A percentile compares a stretch with the other conserved stretches of the same genome.
phyloP scores from a whole-genome alignment of 2,113 vertebrate genomes.

The Petromus typicus region DNA sequence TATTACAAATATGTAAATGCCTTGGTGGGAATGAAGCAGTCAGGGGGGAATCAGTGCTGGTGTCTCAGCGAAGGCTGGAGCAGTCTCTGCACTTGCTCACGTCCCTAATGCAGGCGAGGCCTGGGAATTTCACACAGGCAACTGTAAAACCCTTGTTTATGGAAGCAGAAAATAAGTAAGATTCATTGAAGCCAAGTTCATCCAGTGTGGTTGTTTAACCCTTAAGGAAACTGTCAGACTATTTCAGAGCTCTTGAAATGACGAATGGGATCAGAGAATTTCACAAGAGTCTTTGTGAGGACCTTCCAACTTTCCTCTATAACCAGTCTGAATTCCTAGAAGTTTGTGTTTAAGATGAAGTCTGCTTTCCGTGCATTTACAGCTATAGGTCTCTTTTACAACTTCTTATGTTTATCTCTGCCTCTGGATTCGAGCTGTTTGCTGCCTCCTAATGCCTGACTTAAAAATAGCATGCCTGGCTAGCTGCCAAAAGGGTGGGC shows the following conservation, averaged over 20 bases:
- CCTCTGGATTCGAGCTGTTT: constrained; percentile 87
- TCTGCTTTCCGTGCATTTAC: constrained; percentile 75
- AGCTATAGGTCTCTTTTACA: constrained; percentile 64
- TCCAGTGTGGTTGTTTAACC: constrained; percentile 30
- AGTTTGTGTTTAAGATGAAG: constrained; percentile 61
- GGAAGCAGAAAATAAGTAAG: constrained; percentile 29
- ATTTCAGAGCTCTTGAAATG: neutral
- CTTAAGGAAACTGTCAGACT: neutral
- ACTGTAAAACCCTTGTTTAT: constrained; percentile 6
- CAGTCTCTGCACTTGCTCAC: neutral
- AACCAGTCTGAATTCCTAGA: constrained; percentile 62
- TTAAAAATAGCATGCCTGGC: constrained; percentile 87
- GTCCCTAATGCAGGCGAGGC: neutral
- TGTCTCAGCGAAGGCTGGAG: neutral
- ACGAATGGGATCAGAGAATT: constrained; percentile 7
- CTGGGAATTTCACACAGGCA: neutral
- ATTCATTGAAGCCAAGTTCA: constrained; percentile 23
- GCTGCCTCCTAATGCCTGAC: constrained; percentile 91
- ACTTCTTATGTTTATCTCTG: constrained; percentile 79
- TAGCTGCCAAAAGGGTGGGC: constrained; percentile 71
- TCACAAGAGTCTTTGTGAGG: neutral
- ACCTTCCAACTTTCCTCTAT: neutral
- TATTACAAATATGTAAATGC: constrained; percentile 40
- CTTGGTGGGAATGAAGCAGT: neutral
- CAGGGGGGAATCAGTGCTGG: neutral